Base-by-base conservation (phyloP, 1,140 invertebrate species). In the Magallana angulata region DNA sequence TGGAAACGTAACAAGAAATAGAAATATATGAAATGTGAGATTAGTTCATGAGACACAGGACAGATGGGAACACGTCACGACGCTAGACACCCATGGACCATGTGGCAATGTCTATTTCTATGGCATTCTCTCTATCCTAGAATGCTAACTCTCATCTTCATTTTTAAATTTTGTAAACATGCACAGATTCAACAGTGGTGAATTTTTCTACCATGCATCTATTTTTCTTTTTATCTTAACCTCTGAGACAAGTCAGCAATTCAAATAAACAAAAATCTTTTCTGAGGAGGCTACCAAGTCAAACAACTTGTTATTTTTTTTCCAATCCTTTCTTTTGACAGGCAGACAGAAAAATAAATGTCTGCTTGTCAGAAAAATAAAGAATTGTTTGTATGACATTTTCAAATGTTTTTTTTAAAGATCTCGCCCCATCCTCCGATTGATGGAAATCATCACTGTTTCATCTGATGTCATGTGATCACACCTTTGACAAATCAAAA, bases 71-170 rank as follows among this genome's bases (percentile, higher is more conserved):
- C 68, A 76, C 68, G 24, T 76, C 68, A 76, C 68, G 68, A 76
- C 68, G 24, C 68, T 76, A 76, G 18, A 76, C 68, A 24, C 24
- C 24, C 68, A 76, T 48, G 68, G 36, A 76, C 68, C 81, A 82
- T 57, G 81, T 82, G 81, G 81, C 81, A 82, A 82, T 82, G 81
- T 82, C 81, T 82, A 82, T 82, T 82, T 82, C 81, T 82, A 82
- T 58, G 48, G 48, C 81, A 82, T 82, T 82, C 81, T 30, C 68
- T 76, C 68, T 76, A 76, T 11, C 68, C 68, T 76, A 76, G 68
- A 30, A 76, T 8, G 24, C 68, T 76, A 76, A 76, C 7, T 12
- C 68, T 76, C 36, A 36, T 24, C 24, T 5, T 71, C 6, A 18
- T 76, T 48, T 48, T 48, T 30, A 36, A 48, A 4, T 48, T 48